These are phyloP conservation scores for Myanophis thanlyinensis DNA, from an alignment of 2,113 vertebrate species.

Conservation along the genomic window DNA sequence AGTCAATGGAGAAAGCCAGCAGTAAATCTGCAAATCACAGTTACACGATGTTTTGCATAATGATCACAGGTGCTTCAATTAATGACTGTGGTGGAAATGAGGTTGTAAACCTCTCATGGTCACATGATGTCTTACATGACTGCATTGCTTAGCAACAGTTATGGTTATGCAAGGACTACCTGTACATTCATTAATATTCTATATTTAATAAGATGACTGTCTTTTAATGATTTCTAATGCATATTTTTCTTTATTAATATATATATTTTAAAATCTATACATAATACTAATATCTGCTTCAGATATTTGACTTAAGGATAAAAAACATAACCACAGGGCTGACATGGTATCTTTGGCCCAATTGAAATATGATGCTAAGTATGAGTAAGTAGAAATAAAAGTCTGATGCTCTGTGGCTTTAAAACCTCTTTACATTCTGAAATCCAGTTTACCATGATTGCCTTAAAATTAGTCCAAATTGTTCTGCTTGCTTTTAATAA, in stretches of 20 bases:
- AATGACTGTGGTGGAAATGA: not conserved
- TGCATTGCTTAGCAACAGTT: not conserved
- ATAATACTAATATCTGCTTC: not conserved
- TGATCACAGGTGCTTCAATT: not conserved
- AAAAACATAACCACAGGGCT: not conserved
- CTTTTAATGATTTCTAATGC: not conserved
- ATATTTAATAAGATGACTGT: not conserved
- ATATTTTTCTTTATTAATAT: not conserved
- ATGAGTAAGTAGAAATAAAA: not conserved
- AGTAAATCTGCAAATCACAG: not conserved
- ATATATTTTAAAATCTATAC: not conserved
- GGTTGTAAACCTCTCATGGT: not conserved
- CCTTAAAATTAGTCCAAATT: not conserved
- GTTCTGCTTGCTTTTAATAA: not conserved
- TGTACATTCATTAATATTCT: not conserved
- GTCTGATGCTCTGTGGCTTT: not conserved
- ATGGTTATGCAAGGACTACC: not conserved
- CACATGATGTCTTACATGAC: not conserved
- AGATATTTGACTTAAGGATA: not conserved
- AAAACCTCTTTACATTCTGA: not conserved
- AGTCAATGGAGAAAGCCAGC: not conserved
- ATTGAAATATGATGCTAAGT: not conserved
- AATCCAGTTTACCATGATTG: not conserved
- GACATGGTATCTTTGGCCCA: not conserved
- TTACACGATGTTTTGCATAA: not conserved